Evolutionary conservation across 2,113 vertebrate genomes (phyloP).

Genomic region (Genyomyrus donnyi): DNA sequence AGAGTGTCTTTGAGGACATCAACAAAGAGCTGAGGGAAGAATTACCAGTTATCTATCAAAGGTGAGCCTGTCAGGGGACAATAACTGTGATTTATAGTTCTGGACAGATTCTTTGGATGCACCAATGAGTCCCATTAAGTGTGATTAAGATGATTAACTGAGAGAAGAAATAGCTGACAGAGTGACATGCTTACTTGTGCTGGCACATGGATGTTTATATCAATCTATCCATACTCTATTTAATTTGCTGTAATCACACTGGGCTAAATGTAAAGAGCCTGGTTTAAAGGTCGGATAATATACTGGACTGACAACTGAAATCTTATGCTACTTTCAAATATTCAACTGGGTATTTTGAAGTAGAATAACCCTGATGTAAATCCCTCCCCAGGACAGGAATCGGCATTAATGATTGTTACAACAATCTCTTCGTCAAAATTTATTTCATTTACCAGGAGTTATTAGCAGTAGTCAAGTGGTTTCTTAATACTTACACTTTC

Average conservation of each 20-base stretch:
- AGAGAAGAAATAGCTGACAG: neutral
- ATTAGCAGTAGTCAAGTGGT: neutral
- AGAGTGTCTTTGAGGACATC: conserved; percentile 85
- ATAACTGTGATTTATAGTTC: neutral
- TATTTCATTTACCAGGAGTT: neutral
- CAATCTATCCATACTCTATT: neutral
- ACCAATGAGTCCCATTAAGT: neutral
- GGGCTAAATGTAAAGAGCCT: neutral
- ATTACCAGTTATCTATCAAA: conserved; percentile 77
- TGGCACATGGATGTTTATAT: neutral
- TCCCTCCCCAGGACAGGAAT: neutral
- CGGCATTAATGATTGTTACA: neutral
- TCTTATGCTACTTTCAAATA: neutral
- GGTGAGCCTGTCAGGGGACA: conserved; percentile 51
- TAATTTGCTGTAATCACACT: neutral
- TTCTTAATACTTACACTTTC: neutral
- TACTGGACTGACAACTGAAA: neutral
- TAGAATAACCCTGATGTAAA: neutral
- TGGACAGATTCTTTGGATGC: neutral
- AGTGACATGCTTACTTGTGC: neutral
- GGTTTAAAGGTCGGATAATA: neutral
- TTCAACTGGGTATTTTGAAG: neutral
- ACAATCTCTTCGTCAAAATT: neutral
- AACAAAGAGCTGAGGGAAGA: conserved; percentile 85
- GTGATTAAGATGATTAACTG: neutral